Evolutionary conservation across 2,888 invertebrate species (phyloP), one percentile per base, ranked within the genome.

Genomic region (Pycnomerus fuliginosus): DNA sequence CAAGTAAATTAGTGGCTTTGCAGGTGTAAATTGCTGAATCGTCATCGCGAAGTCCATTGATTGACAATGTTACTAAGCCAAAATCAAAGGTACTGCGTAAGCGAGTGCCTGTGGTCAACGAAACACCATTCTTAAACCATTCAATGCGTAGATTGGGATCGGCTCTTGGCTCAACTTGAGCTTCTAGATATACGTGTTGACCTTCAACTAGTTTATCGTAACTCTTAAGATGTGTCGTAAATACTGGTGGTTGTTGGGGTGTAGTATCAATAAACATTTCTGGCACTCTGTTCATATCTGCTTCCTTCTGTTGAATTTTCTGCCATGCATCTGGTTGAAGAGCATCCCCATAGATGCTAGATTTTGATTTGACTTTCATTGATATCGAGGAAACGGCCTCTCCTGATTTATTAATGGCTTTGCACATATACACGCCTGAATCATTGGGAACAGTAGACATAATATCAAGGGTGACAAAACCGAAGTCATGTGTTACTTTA

Each of bases 11-110:
- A 7, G 87, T 88, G 1, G 95, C 97, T 72, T 90, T 90, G 75
- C 96, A 96, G 1, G 93, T 93, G 68, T 97, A 98, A 58, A 94
- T 87, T 3, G 95, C 97, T 2, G 92, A 92, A 73, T 98, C 97
- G 61, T 94, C 93, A 32, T 83, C 81, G 58, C 95, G 81, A 27
- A 94, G 66, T 2, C 91, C 85, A 65, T 91, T 90, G 47, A 96
- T 87, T 10, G 94, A 91, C 16, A 96, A 73, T 0, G 94, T 91
- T 0, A 98, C 97, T 47, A 95, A 80, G 31, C 98, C 98, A 72
- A 99, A 98, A 70, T 99, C 98, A 65, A 97, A 93, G 15, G 93
- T 90, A 58, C 94, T 94, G 65, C 91, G 87, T 50, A 96, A 80
- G 56, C 97, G 82, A 20, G 95, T 87, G 55, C 91, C 92, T 45